Conservation (phyloP, 2,797 vertebrate species). For the Chrosomus eos region DNA sequence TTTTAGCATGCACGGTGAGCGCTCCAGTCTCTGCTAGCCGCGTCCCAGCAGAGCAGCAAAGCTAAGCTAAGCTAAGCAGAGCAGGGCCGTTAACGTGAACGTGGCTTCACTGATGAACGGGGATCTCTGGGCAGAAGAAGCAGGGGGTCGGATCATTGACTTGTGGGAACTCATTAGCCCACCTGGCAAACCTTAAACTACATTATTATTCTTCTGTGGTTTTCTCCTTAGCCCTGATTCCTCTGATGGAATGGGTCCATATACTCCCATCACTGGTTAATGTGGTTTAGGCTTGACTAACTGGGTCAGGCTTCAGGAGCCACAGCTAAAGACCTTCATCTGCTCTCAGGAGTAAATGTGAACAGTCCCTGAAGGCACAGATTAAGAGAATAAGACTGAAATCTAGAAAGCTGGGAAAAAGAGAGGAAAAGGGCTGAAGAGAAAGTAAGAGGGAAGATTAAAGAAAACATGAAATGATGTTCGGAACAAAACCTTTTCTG, state of each 20-base stretch:
- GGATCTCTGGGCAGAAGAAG: slow-evolving; percentile 27
- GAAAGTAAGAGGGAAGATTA: background rate
- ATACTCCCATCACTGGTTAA: slow-evolving; percentile 45
- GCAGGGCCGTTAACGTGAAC: slow-evolving; percentile 9
- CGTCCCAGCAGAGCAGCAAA: slow-evolving; percentile 15
- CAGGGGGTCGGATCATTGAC: slow-evolving; percentile 38
- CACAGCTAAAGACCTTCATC: slow-evolving; percentile 33
- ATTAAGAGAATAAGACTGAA: slow-evolving; percentile 9
- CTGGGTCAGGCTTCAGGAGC: slow-evolving; percentile 49
- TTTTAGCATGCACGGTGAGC: slow-evolving; percentile 35
- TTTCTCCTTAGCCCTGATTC: slow-evolving; percentile 49
- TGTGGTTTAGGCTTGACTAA: slow-evolving; percentile 56
- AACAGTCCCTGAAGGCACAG: slow-evolving; percentile 25
- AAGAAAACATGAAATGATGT: background rate
- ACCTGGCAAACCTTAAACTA: slow-evolving; percentile 52
- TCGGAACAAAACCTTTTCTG: background rate
- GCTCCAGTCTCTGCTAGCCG: slow-evolving; percentile 4
- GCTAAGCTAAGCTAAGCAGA: slow-evolving; percentile 16
- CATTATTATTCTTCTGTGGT: slow-evolving; percentile 55
- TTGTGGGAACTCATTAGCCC: slow-evolving; percentile 61
- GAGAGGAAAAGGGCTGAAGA: slow-evolving; percentile 42
- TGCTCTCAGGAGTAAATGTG: slow-evolving; percentile 46
- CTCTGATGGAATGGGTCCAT: slow-evolving; percentile 69
- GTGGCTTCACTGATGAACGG: slow-evolving; percentile 38
- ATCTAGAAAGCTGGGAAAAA: slow-evolving; percentile 50